These are phyloP conservation scores for Zalophus californianus DNA, from an alignment of 2,797 vertebrate species.

Conservation along the genomic window DNA sequence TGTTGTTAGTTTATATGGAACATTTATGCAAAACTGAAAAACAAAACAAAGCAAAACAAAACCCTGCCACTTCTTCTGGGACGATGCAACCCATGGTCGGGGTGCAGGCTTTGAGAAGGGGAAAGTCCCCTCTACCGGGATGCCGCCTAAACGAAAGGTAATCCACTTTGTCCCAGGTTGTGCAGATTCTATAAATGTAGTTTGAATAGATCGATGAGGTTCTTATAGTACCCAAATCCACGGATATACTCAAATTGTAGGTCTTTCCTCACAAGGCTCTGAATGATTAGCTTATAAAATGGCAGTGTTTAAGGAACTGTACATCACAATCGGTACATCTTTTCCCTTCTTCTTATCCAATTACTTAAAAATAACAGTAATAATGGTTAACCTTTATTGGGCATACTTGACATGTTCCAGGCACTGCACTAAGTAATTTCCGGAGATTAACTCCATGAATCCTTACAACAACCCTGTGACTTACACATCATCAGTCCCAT, in stretches of 20 bases:
- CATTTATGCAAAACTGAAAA: background rate
- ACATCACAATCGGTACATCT: background rate
- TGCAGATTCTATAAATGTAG: background rate
- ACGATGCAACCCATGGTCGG: background rate
- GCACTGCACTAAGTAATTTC: background rate
- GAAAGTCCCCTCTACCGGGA: rapidly evolving
- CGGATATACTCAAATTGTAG: background rate
- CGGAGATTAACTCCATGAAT: background rate
- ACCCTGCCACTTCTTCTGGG: background rate
- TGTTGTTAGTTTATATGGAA: background rate
- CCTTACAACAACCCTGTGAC: background rate
- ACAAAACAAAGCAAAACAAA: background rate
- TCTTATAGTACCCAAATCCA: background rate
- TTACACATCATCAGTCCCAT: background rate
- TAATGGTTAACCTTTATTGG: background rate
- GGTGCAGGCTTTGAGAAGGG: background rate
- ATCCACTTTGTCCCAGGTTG: background rate
- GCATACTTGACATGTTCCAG: background rate
- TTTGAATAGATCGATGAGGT: background rate
- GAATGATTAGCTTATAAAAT: background rate
- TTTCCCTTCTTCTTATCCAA: background rate
- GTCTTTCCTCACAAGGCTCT: background rate
- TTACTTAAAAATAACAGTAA: background rate
- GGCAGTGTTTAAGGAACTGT: background rate
- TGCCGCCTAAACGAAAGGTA: background rate